Base-by-base conservation (phyloP, 2,888 invertebrate genomes). In the Lordiphosa andalusiaca region DNA sequence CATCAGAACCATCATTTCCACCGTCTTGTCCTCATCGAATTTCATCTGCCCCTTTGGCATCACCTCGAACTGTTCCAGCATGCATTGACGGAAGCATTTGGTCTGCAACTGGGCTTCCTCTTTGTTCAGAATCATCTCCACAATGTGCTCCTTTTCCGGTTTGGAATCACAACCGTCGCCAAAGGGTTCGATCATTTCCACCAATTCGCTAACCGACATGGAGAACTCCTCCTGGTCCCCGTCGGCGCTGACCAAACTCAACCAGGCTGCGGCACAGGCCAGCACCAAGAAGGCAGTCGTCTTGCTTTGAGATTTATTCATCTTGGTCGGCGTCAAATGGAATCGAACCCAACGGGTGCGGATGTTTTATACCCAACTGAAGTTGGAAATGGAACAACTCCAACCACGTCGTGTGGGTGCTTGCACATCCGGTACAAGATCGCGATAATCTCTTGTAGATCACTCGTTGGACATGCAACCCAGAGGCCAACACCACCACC, bases 1-100 rank as follows among this genome's bases (percentile, higher is more conserved):
- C 72, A 86, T 70, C 67, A 83, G 69, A 48, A 68, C 64, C 66
- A 82, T 65, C 68, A 85, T 69, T 0, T 85, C 80, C 0, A 61
- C 7, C 0, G 70, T 53, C 48, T 80, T 83, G 0, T 54, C 53
- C 38, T 63, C 72, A 16, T 69, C 56, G 52, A 71, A 69, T 39
- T 57, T 46, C 25, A 39, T 12, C 12, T 56, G 10, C 1, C 53
- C 63, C 36, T 61, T 67, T 44, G 53, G 25, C 64, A 86, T 81
- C 53, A 89, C 39, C 1, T 86, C 83, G 53, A 88, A 85, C 67
- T 88, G 87, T 0, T 73, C 36, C 69, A 87, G 65, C 46, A 89
- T 36, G 64, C 90, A 90, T 2, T 71, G 72, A 1, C 88, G 80
- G 38, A 89, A 78, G 67, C 90, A 90, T 60, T 87, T 89, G 38